Conservation (phyloP, 2,797 vertebrate genomes). For the Zalophus californianus region DNA sequence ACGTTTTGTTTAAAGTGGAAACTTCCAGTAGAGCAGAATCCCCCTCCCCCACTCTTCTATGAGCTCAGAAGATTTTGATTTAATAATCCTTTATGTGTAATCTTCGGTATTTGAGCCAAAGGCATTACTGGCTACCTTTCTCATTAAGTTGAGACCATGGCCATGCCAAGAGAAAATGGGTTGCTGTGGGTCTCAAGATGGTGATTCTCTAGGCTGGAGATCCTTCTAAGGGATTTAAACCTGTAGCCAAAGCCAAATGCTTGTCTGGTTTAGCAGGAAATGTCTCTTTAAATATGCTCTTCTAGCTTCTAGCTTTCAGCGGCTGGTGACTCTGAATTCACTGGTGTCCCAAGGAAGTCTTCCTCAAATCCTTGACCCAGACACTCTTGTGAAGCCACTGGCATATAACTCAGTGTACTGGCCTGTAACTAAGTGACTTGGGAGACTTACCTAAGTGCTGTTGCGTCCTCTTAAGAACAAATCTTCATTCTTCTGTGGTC, state of each 20-base stretch:
- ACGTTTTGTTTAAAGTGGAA: neutral
- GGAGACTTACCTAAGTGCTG: neutral
- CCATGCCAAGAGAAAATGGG: neutral
- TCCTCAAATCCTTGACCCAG: neutral
- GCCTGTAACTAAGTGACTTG: neutral
- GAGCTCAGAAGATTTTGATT: neutral
- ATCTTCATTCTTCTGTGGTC: neutral
- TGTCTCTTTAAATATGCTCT: neutral
- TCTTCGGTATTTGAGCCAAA: neutral
- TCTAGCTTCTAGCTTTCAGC: neutral
- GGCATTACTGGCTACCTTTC: neutral
- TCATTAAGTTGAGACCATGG: neutral
- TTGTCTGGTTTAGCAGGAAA: neutral
- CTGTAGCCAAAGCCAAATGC: neutral
- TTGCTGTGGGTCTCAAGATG: neutral
- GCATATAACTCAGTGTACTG: neutral
- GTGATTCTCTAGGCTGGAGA: conserved; percentile 1
- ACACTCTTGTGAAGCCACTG: neutral
- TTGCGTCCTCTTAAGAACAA: neutral
- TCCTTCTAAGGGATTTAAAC: neutral
- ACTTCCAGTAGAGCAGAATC: neutral
- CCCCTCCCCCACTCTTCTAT: neutral
- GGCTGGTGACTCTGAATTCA: conserved; percentile 1
- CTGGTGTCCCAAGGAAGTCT: neutral
- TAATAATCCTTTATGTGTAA: neutral